Percentiles rank a stretch among this genome's conserved stretches.
Evolutionary conservation across 2,113 vertebrate genomes (phyloP).

Genomic region (Fukomys damarensis): DNA sequence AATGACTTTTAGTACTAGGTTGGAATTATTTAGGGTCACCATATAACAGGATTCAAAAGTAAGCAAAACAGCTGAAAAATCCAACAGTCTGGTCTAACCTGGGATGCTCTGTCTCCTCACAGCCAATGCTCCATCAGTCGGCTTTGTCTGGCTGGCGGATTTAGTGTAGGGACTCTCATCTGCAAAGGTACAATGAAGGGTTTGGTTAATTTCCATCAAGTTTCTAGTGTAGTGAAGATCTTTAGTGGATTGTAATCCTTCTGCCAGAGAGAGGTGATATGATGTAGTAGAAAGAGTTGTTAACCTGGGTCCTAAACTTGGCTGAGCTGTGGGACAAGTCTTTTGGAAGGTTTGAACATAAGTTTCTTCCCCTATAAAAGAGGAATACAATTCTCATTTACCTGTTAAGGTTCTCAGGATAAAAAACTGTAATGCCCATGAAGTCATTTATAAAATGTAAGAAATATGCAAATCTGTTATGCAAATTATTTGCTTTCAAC

Average conservation of each 20-base stretch:
- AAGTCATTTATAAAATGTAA: constrained; percentile 49
- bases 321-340: neutral
- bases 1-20: constrained; percentile 51
- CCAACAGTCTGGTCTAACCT: constrained; percentile 89
- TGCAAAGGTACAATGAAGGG: constrained; percentile 89
- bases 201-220: constrained; percentile 82
- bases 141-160: constrained; percentile 94
- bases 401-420: neutral
- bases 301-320: neutral
- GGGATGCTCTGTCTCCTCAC: constrained; percentile 99
- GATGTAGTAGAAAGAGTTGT: constrained; percentile 4
- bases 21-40: constrained; percentile 64
- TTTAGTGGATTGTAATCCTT: constrained; percentile 74
- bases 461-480: neutral
- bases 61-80: constrained; percentile 80
- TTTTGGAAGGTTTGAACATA: constrained; percentile 41
- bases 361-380: constrained; percentile 6
- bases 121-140: constrained; percentile 96
- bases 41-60: constrained; percentile 73
- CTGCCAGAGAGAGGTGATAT: constrained; percentile 61
- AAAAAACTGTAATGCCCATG: neutral
- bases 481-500: neutral
- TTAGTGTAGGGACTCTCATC: constrained; percentile 99
- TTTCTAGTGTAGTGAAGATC: constrained; percentile 65
- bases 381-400: neutral